A percentile compares a stretch with the other conserved stretches of the same genome.
Conservation (phyloP, 2,113 vertebrate species). For the Pseudorectes ferrugineus region DNA sequence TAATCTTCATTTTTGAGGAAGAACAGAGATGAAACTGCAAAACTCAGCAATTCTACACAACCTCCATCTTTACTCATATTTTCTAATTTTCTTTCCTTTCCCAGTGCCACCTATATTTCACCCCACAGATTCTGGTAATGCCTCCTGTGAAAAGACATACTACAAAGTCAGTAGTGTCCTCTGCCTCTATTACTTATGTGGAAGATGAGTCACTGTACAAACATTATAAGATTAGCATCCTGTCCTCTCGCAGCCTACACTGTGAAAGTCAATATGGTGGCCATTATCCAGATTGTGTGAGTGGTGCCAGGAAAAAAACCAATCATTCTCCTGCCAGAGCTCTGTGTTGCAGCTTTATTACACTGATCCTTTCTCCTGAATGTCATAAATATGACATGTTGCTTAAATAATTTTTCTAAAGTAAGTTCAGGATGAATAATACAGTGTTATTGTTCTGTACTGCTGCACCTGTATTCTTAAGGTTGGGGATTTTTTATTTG, state of each 20-base stretch:
- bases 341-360: neutral
- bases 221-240: conserved; percentile 11
- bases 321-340: neutral
- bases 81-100: neutral
- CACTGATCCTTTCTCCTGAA: neutral
- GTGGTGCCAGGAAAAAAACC: conserved; percentile 13
- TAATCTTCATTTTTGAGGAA: neutral
- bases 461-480: neutral
- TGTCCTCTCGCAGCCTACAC: neutral
- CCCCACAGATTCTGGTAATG: neutral
- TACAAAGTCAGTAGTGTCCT: neutral
- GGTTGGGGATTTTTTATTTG: neutral
- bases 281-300: conserved; percentile 31
- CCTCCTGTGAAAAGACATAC: neutral
- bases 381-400: neutral
- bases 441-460: neutral
- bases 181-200: neutral
- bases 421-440: neutral
- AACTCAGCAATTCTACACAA: neutral
- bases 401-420: conserved; percentile 6
- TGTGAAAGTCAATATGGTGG: conserved; percentile 40
- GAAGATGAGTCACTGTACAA: conserved; percentile 38
- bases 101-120: neutral
- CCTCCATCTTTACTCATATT: neutral
- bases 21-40: neutral